Conservation (phyloP, 2,797 vertebrate species). For the Microchirus variegatus region DNA sequence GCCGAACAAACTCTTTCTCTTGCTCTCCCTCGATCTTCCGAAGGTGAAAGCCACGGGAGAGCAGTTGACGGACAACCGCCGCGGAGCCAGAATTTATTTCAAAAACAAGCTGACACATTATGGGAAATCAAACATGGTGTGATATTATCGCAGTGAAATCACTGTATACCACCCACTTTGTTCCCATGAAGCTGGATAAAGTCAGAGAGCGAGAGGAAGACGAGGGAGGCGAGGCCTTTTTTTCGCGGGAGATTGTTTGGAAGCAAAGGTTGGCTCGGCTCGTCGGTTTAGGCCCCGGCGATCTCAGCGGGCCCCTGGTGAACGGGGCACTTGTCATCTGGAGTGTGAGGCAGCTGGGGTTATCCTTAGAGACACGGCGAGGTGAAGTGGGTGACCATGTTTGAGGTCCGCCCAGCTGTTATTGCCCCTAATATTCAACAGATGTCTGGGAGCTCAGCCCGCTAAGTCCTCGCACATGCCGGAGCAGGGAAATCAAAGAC, state of each 20-base stretch:
- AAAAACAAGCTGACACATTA: slow-evolving; percentile 76
- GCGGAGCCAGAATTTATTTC: slow-evolving; percentile 66
- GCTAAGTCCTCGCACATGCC: slow-evolving; percentile 78
- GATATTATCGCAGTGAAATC: slow-evolving; percentile 70
- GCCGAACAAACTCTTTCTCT: slow-evolving; percentile 6
- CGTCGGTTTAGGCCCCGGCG: slow-evolving; percentile 35
- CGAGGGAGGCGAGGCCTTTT: slow-evolving; percentile 40
- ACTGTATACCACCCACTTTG: slow-evolving; percentile 74
- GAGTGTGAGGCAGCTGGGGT: slow-evolving; percentile 76
- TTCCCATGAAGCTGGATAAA: slow-evolving; percentile 63
- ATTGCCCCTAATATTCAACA: slow-evolving; percentile 82
- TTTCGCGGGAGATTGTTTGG: slow-evolving; percentile 50
- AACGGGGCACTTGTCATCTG: slow-evolving; percentile 77
- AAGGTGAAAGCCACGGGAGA: slow-evolving; percentile 40
- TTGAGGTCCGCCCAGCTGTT: slow-evolving; percentile 82
- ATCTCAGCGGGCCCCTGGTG: slow-evolving; percentile 55
- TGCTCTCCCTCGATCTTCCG: slow-evolving; percentile 23
- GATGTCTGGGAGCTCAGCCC: slow-evolving; percentile 75
- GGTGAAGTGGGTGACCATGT: slow-evolving; percentile 82
- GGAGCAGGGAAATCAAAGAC: slow-evolving; percentile 69
- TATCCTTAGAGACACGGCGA: slow-evolving; percentile 77
- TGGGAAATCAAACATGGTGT: slow-evolving; percentile 74
- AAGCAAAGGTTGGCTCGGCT: slow-evolving; percentile 40
- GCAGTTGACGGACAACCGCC: slow-evolving; percentile 65
- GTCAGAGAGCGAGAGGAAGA: slow-evolving; percentile 7